Conservation (phyloP, 2,888 invertebrate species). For the Tipula confusa region DNA sequence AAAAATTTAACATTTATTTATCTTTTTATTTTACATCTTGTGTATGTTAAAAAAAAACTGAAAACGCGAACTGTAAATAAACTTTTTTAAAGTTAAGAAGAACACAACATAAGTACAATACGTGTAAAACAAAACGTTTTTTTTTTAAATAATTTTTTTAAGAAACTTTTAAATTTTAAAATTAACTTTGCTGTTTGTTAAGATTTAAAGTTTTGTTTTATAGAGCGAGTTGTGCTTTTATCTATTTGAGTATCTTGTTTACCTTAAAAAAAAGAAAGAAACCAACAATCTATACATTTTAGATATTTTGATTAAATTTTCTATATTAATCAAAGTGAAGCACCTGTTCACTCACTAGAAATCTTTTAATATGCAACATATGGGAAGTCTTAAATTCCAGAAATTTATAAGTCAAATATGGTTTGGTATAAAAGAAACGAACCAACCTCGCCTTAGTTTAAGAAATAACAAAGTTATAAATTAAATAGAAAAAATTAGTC, state of each 20-base stretch:
- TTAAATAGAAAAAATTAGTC: too few species aligned
- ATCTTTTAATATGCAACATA: too few species aligned
- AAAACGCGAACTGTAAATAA: too few species aligned
- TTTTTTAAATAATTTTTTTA: too few species aligned
- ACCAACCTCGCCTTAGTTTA: too few species aligned
- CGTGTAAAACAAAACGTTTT: neutral
- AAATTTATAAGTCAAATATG: too few species aligned
- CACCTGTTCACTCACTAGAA: neutral
- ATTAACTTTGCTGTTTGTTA: neutral
- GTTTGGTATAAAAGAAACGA: too few species aligned
- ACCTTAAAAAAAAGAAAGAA: neutral
- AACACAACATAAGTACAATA: neutral
- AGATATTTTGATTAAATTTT: slow-evolving; percentile 7
- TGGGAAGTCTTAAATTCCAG: too few species aligned
- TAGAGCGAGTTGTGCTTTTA: neutral
- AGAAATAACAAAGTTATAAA: too few species aligned
- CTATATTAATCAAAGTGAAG: neutral
- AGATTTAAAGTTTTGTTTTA: neutral
- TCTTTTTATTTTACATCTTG: neutral
- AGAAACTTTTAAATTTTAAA: neutral
- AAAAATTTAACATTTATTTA: neutral
- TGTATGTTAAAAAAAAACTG: neutral
- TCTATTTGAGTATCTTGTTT: neutral
- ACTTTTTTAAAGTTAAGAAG: neutral
- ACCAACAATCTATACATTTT: neutral